These are phyloP conservation scores for Platygyra sinensis DNA, from an alignment of 64 coral and sea anemone genomes.

Conservation along the genomic window DNA sequence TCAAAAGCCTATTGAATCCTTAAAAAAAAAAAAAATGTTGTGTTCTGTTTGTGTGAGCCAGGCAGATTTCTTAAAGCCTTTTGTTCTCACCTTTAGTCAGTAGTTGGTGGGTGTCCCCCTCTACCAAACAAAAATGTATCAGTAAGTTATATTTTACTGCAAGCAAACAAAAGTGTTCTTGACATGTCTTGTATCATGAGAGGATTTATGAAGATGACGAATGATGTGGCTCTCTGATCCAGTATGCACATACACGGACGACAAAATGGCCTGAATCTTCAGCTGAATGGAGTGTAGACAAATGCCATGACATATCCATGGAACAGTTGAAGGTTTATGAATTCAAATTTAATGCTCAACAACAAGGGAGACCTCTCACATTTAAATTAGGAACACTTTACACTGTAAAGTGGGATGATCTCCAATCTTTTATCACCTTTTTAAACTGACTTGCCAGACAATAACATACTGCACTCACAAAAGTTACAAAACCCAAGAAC, in stretches of 20 bases:
- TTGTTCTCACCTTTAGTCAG: conserved; percentile 27
- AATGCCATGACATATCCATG: no score
- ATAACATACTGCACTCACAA: no score
- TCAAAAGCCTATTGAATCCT: no score
- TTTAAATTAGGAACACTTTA: no score
- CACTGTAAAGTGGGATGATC: no score
- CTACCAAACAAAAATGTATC: conserved; percentile 41
- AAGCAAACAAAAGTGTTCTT: not conserved
- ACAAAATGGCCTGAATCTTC: not conserved
- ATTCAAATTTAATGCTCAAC: no score
- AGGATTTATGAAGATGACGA: not conserved
- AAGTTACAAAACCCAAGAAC: no score
- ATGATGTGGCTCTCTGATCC: not conserved
- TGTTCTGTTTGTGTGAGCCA: not conserved
- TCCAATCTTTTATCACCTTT: no score
- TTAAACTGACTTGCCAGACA: no score
- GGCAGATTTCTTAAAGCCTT: not conserved
- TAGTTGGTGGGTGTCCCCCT: not conserved
- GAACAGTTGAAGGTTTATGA: no score
- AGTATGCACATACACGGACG: not conserved
- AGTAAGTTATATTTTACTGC: not conserved
- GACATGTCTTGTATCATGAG: not conserved
- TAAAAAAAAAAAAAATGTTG: no score
- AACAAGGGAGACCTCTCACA: no score
- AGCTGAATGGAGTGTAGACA: not conserved